Percentiles rank a stretch among this genome's conserved stretches.
These are phyloP conservation scores for Lepidocolaptes lacrymiger DNA, from an alignment of 2,797 vertebrate species.

Conservation along the genomic window DNA sequence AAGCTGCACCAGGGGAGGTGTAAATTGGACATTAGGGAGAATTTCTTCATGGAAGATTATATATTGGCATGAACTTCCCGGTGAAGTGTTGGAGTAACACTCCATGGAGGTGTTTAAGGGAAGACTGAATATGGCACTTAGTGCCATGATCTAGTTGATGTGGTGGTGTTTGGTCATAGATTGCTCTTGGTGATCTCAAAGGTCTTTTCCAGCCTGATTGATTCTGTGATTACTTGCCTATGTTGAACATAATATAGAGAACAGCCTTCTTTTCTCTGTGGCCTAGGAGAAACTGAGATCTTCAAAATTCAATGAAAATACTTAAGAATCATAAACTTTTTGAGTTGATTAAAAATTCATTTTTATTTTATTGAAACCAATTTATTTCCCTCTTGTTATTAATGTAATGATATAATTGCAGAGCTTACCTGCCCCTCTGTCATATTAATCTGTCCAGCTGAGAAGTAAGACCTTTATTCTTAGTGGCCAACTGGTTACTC, in stretches of 20 bases:
- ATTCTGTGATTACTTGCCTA: not conserved
- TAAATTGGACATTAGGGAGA: not conserved
- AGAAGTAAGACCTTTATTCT: not conserved
- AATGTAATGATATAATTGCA: not conserved
- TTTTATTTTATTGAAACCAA: not conserved
- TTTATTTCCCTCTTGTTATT: not conserved
- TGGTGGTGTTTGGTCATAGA: not conserved
- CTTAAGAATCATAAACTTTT: not conserved
- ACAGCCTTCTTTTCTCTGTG: not conserved
- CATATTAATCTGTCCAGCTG: not conserved
- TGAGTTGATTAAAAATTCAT: not conserved
- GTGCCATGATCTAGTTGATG: not conserved
- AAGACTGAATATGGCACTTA: fast-evolving
- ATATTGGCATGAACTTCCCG: not conserved
- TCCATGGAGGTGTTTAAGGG: not conserved
- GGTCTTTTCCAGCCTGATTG: not conserved
- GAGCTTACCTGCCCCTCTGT: not conserved
- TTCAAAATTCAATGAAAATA: not conserved
- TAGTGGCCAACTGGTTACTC: not conserved
- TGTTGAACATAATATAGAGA: not conserved
- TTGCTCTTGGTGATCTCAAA: not conserved
- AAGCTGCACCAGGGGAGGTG: not conserved
- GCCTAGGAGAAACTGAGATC: not conserved
- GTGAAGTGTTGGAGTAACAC: not conserved
- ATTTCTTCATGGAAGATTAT: not conserved